Evolutionary conservation across 2,888 invertebrate species (phyloP), one percentile per base, ranked within the genome.

Genomic region (Eugnorisma glareosa): DNA sequence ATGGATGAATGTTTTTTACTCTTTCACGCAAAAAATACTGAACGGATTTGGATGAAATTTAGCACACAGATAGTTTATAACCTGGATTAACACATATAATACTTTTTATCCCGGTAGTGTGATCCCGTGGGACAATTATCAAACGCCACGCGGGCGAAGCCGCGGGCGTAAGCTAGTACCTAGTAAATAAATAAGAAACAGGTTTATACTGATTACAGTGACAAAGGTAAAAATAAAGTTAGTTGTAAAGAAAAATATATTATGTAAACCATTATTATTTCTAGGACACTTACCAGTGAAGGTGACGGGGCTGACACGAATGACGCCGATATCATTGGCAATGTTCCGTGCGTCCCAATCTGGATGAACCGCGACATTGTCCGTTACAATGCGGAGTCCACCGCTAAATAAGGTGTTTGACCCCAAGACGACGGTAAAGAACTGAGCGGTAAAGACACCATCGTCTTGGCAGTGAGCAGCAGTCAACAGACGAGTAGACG

Each of bases 391-490:
- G 18, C 86, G 85, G 2, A 59, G 37, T 24, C 86, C 87, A 31
- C 87, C 86, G 13, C 28, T 48, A 57, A 82, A 86, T 7, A 86
- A 64, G 3, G 68, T 77, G 72, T 87, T 89, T 51, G 92, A 90
- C 6, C 91, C 92, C 5, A 92, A 84, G 11, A 91, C 92, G 0
- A 90, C 88, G 2, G 88, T 89, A 51, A 92, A 86, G 31, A 69
- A 67, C n/a, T 75, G 82, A 5, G 90, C 91, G 15, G 45, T 77
- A 31, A 86, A 69, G 1, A 69, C 24, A 3, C 91, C 92, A 67
- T 92, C 92, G 18, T 67, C 43, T 45, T 86, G 61, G 73, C 91
- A 91, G 73, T 92, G 92, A 69, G 92, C 92, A 24, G 91, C 92
- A 31, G 91, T 92, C 24, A 92, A n/a, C 13, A 89, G 79, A 13